Evolutionary conservation across 2,797 vertebrate genomes (phyloP), one percentile per base, ranked within the genome.

Genomic region (Simalia tracyae): DNA sequence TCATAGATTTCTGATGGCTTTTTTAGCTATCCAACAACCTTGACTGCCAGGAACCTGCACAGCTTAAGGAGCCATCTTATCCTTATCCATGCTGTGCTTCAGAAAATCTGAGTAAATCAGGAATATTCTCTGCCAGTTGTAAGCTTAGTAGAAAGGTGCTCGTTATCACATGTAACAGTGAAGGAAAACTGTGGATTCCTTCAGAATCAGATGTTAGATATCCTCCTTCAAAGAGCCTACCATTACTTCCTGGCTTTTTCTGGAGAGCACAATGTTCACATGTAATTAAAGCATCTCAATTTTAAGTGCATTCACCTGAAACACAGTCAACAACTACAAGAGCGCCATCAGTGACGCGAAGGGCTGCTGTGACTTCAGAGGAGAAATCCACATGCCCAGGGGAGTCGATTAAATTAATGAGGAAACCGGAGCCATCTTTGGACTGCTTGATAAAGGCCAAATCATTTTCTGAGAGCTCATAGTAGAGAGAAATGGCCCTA

Each of bases 371-470:
- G 96, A 97, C 97, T 96, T 98, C 97, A 50, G 97, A 97, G 89
- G 95, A 97, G 95, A 97, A 98, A 95, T 97, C 92, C 60, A 96
- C 95, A 24, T 95, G 96, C 92, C 96, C 96, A 0, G 95, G 96
- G n/a, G 96, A 97, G 88, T 97, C 96, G 54, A 96, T 97, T 92
- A 97, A 95, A 93, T 97, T 97, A 94, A 95, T 97, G 92, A 97
- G 96, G 96, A 97, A 97, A 88, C 95, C 95, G 84, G 94, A 94
- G 66, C 95, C 95, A 92, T 95, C 96, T 91, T 96, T 97, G 89
- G 91, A 91, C 31, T 97, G 96, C 91, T 97, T 97, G 95, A 97
- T 97, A 93, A 97, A 97, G 93, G 95, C 95, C 92, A 97, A 90
- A 94, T 97, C 89, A 1, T 94, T 96, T 5, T 95, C 96, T 84